These are phyloP conservation scores for Actinernus sp. DNA, from an alignment of 92 coral and sea anemone genomes.

Conservation along the genomic window DNA sequence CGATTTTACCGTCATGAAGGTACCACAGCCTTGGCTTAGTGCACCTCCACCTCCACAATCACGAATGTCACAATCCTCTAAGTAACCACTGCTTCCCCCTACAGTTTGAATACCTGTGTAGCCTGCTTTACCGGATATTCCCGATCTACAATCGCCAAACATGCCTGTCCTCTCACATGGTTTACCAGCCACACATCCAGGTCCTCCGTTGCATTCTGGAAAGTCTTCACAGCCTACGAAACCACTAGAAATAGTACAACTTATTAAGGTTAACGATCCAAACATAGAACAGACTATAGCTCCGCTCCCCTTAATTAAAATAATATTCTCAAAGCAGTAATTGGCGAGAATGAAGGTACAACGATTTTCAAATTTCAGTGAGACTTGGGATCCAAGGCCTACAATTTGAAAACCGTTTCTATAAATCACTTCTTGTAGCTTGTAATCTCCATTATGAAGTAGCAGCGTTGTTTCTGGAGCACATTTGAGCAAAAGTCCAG, in stretches of 20 bases:
- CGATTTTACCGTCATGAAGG: slow-evolving; percentile 25
- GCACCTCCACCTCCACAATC: slow-evolving; percentile 66
- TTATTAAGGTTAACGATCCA: slow-evolving; percentile 7
- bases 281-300: slow-evolving; percentile 13
- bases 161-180: slow-evolving; percentile 62
- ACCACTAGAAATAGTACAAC: slow-evolving; percentile 70
- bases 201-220: slow-evolving; percentile 84
- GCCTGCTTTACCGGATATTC: slow-evolving; percentile 46
- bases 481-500: slow-evolving; percentile 1
- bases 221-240: slow-evolving; percentile 62
- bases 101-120: slow-evolving; percentile 35
- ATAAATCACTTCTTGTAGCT: slow-evolving; percentile 6
- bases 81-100: slow-evolving; percentile 18
- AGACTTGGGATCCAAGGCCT: slow-evolving; percentile 26
- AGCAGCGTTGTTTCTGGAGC: slow-evolving; percentile 47
- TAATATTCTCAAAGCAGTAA: slow-evolving; percentile 55
- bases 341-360: slow-evolving; percentile 1
- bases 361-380: slow-evolving; percentile 5
- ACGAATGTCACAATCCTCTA: slow-evolving; percentile 60
- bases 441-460: slow-evolving; percentile 52
- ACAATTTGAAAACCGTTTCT: slow-evolving; percentile 39
- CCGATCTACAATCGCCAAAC: slow-evolving; percentile 14
- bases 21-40: slow-evolving; percentile 34
- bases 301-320: slow-evolving; percentile 30
- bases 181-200: slow-evolving; percentile 62